A percentile compares a stretch with the other conserved stretches of the same genome.
phyloP scores from a whole-genome alignment of 2,113 vertebrate genomes.

The Solea senegalensis region DNA sequence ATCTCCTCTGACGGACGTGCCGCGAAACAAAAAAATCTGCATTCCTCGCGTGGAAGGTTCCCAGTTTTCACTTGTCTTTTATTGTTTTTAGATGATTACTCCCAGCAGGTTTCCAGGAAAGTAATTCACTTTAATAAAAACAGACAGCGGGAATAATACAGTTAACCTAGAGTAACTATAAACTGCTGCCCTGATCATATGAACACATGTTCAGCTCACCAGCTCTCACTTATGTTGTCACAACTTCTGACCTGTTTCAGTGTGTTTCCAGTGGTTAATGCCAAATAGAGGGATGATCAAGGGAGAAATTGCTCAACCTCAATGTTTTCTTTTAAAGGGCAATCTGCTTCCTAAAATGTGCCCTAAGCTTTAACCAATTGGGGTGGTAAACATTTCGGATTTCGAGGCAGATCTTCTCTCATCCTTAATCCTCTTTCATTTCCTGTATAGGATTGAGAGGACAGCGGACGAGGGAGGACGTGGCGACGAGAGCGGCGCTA shows the following conservation, averaged over 20 bases:
- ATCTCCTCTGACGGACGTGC: slow-evolving; percentile 18
- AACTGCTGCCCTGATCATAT: slow-evolving; percentile 44
- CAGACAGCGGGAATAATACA: slow-evolving; percentile 68
- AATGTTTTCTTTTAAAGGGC: slow-evolving; percentile 51
- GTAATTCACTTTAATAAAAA: slow-evolving; percentile 58
- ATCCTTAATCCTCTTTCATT: not conserved
- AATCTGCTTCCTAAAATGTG: slow-evolving; percentile 18
- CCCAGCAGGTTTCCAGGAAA: slow-evolving; percentile 66
- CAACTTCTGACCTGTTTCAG: slow-evolving; percentile 52
- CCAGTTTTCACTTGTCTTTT: slow-evolving; percentile 51
- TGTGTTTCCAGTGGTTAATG: slow-evolving; percentile 54
- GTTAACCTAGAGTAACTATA: slow-evolving; percentile 64
- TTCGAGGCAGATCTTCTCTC: slow-evolving; percentile 23
- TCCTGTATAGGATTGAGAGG: not conserved
- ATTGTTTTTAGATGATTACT: slow-evolving; percentile 64
- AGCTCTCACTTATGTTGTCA: slow-evolving; percentile 53
- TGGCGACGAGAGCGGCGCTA: not conserved
- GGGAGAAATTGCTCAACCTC: slow-evolving; percentile 44
- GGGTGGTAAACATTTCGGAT: slow-evolving; percentile 43
- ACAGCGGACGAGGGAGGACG: not conserved
- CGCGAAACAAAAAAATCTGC: slow-evolving; percentile 33
- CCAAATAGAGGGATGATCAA: slow-evolving; percentile 54
- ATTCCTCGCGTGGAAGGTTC: slow-evolving; percentile 40
- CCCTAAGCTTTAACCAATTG: slow-evolving; percentile 32
- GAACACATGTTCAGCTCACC: slow-evolving; percentile 48